Conservation (phyloP, 2,797 vertebrate genomes). For the Cirrhinus mrigala region DNA sequence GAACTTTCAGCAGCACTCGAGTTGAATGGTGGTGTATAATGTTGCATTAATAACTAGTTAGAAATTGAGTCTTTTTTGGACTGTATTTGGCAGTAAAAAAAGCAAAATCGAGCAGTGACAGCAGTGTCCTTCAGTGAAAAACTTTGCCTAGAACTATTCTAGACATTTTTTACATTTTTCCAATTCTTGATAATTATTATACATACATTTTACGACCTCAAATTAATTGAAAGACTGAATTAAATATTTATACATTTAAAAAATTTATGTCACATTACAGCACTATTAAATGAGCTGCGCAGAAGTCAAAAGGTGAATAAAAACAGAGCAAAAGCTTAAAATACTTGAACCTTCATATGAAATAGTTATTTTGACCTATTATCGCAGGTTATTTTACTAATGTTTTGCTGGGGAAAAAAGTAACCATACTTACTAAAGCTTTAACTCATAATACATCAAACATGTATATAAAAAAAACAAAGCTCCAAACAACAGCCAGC, state of each 20-base stretch:
- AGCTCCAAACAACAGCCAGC: neutral
- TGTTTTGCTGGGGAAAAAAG: neutral
- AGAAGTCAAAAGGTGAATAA: neutral
- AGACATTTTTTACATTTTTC: neutral
- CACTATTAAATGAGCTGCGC: neutral
- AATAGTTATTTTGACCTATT: neutral
- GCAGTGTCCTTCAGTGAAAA: neutral
- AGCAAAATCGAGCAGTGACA: neutral
- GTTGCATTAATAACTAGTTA: neutral
- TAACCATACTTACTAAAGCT: neutral
- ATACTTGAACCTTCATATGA: neutral
- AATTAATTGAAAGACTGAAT: constrained; percentile 4
- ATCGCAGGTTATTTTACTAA: neutral
- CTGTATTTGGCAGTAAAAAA: neutral
- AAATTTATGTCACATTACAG: neutral
- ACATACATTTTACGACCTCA: neutral
- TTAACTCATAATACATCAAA: neutral
- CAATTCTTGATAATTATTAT: neutral
- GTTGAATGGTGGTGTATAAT: neutral
- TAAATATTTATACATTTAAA: constrained; percentile 8
- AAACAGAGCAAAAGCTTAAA: neutral
- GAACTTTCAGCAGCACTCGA: neutral
- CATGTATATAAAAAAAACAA: neutral
- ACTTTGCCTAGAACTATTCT: neutral
- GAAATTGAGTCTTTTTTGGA: neutral